These are phyloP conservation scores for Candoia aspera DNA, from an alignment of 2,113 vertebrate species.

Conservation along the genomic window DNA sequence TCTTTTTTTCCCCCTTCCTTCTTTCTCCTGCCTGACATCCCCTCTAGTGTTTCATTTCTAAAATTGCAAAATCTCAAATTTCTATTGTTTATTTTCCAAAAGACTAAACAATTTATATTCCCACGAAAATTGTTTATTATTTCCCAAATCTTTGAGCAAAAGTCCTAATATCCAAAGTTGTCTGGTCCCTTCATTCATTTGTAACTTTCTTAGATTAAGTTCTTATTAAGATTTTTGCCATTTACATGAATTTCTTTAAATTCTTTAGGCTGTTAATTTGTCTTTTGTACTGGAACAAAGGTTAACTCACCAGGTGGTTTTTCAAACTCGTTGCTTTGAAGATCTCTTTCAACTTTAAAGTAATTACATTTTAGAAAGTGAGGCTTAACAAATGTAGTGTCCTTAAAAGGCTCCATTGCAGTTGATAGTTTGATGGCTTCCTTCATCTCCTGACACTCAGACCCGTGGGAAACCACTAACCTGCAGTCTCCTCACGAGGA, in stretches of 20 bases:
- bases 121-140: too few relatives aligned
- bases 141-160: too few relatives aligned
- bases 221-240: neutral
- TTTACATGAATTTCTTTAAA: neutral
- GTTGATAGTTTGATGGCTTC: neutral
- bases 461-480: neutral
- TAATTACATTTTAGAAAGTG: neutral
- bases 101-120: too few relatives aligned
- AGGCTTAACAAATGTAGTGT: neutral
- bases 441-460: neutral
- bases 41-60: too few relatives aligned
- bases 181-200: too few relatives aligned
- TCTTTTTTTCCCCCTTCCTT: too few relatives aligned
- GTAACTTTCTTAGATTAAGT: neutral
- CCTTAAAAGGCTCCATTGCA: neutral
- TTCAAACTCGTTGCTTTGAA: neutral
- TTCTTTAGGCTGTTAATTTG: neutral
- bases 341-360: neutral
- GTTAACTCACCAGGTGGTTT: neutral
- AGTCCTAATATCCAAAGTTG: too few relatives aligned
- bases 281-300: neutral
- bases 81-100: too few relatives aligned
- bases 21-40: too few relatives aligned
- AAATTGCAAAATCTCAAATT: too few relatives aligned
- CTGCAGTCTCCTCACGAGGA: neutral